These are phyloP conservation scores for Sanderia malayensis DNA, from an alignment of 30 jellyfish, hydroid and myxozoan species.

Conservation along the genomic window DNA sequence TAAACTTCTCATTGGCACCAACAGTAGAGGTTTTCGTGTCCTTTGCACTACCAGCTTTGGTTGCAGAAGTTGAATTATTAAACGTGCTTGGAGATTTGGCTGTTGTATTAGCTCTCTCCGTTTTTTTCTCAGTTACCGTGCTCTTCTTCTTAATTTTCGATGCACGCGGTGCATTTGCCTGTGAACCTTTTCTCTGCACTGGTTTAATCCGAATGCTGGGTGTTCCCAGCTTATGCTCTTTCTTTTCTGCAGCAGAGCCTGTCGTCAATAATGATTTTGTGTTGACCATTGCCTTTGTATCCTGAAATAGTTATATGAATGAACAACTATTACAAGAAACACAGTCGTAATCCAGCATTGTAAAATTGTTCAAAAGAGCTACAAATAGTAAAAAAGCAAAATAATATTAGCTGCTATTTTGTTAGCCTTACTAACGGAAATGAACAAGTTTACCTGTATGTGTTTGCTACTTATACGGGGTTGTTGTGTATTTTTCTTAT, in stretches of 20 bases:
- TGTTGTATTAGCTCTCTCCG: too few relatives aligned
- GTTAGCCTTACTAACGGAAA: background rate
- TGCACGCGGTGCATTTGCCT: too few relatives aligned
- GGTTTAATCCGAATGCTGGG: background rate
- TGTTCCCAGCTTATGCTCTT: background rate
- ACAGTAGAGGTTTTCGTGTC: background rate
- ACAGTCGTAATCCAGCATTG: too few relatives aligned
- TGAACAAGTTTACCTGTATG: background rate
- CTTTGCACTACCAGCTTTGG: background rate
- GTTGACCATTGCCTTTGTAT: background rate
- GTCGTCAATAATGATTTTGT: background rate
- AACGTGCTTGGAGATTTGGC: background rate
- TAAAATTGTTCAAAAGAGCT: background rate
- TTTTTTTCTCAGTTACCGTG: too few relatives aligned
- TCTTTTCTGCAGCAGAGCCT: background rate
- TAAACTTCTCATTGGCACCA: background rate
- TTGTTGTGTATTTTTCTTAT: background rate
- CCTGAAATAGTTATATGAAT: too few relatives aligned
- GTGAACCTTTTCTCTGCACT: too few relatives aligned
- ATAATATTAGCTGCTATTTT: too few relatives aligned
- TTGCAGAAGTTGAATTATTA: background rate
- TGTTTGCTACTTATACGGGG: background rate
- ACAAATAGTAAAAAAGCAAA: background rate
- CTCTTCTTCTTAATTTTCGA: too few relatives aligned
- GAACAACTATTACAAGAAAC: too few relatives aligned